Percentiles rank a stretch among this genome's conserved stretches.
phyloP scores from a whole-genome alignment of 2,888 invertebrate genomes.

The Trissolcus japonicus region DNA sequence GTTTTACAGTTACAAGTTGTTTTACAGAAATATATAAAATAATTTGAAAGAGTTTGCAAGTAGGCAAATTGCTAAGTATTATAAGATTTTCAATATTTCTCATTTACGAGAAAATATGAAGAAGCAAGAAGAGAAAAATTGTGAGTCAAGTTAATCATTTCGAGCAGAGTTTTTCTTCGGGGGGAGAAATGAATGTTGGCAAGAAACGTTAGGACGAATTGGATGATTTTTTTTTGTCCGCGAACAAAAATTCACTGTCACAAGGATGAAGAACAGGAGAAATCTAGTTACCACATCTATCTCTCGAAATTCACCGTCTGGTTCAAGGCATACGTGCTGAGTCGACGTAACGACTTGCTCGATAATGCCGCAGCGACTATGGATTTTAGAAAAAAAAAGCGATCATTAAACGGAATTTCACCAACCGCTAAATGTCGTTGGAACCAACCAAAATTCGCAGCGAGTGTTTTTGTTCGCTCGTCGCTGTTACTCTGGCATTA shows the following conservation, averaged over 20 bases:
- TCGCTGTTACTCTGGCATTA: conserved; percentile 29
- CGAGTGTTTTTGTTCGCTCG: conserved; percentile 14
- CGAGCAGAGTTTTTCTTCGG: no score
- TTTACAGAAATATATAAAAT: no score
- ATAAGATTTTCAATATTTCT: no score
- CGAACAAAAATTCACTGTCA: conserved; percentile 4
- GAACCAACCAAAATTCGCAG: conserved; percentile 25
- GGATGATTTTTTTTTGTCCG: conserved; percentile 2
- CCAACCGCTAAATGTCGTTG: conserved; percentile 37
- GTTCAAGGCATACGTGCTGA: conserved; percentile 38
- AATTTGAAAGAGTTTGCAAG: no score
- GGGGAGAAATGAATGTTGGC: no score
- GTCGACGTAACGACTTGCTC: conserved; percentile 43
- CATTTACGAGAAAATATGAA: no score
- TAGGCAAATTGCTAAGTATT: no score
- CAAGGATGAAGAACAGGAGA: neutral
- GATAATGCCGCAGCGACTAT: conserved; percentile 34
- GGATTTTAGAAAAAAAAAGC: conserved; percentile 39
- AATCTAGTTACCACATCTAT: conserved; percentile 15
- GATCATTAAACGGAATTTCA: conserved; percentile 45
- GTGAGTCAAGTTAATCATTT: no score
- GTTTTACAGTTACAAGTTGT: no score
- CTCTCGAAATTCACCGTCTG: conserved; percentile 20
- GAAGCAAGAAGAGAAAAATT: no score
- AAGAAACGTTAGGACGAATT: no score